Base-by-base conservation (phyloP, 2,888 invertebrate species). In the Bembecia ichneumoniformis region DNA sequence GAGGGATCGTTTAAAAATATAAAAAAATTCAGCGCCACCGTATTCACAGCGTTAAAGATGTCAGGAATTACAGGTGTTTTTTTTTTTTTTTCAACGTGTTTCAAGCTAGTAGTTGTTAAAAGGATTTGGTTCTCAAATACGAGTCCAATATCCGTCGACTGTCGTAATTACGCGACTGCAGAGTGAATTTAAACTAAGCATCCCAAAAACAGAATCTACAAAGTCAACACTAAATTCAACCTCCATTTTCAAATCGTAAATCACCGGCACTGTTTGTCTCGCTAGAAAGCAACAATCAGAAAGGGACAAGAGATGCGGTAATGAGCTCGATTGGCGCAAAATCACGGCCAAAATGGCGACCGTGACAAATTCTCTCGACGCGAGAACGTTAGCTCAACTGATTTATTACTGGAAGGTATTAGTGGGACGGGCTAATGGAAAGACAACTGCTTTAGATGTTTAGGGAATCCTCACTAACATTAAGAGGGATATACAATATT, bases 271-370 rank as follows among this genome's bases (percentile, higher is more conserved):
- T 15, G 15, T 13, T 15, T 44, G 44, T 17, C 16, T 44, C 44
- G 11, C 44, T 9, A 13, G 46, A 46, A 46, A 10, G 11, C 46
- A n/a, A n/a, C 46, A 46, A 17, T 47, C 50, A 51, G 52, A 55
- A 49, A 55, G 56, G 47, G 54, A 54, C 56, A 53, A 49, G 34
- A 45, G 43, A 49, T 48, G 46, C 53, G 57, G 57, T 77, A 77
- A 77, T 77, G 74, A 77, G 77, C 75, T 53, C 56, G 70, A 76
- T 77, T 74, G 70, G 68, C 63, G 69, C 65, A 59, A 66, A 75
- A 77, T 77, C 76, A 77, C 77, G 75, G 60, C 20, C 67, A 58
- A 66, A 69, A 67, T 64, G 63, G 60, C 58, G 56, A 63, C 59
- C 47, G 43, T 51, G 48, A 51, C 69, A 66, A 68, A 71, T 71